These are phyloP conservation scores for Lasioglossum villosulum DNA, from an alignment of 2,888 invertebrate genomes.

Conservation along the genomic window DNA sequence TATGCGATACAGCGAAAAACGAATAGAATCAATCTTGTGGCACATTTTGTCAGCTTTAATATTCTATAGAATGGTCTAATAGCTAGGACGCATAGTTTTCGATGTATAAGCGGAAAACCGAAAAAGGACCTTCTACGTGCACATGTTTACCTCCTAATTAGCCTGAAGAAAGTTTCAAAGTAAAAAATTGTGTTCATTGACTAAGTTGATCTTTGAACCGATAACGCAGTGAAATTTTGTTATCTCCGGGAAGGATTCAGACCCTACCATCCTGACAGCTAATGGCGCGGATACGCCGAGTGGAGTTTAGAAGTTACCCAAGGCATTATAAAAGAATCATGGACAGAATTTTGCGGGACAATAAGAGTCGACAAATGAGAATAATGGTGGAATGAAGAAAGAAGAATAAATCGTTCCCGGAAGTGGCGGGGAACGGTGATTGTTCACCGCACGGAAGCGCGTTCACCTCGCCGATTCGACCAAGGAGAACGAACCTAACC, in stretches of 20 bases:
- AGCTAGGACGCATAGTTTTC: too few species aligned
- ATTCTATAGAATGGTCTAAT: too few species aligned
- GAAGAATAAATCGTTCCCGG: slow-evolving; percentile 9
- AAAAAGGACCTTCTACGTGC: too few species aligned
- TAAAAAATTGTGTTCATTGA: too few species aligned
- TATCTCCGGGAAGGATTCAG: not conserved
- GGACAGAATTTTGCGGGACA: not conserved
- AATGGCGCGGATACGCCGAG: not conserved
- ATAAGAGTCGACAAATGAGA: not conserved
- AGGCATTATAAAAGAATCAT: not conserved
- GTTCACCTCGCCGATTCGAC: slow-evolving; percentile 39
- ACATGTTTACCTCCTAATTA: too few species aligned
- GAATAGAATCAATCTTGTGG: too few species aligned
- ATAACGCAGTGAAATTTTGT: not conserved
- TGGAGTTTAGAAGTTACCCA: not conserved
- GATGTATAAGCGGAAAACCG: too few species aligned
- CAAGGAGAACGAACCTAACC: slow-evolving; percentile 21
- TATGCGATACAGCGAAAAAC: too few species aligned
- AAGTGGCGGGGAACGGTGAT: not conserved
- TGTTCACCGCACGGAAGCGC: slow-evolving; percentile 33
- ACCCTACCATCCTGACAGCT: not conserved
- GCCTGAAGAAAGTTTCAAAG: too few species aligned
- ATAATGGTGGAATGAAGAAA: not conserved
- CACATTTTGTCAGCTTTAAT: too few species aligned
- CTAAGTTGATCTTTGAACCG: not conserved